phyloP scores from a whole-genome alignment of 2,888 invertebrate species.

The Thumatha senex region DNA sequence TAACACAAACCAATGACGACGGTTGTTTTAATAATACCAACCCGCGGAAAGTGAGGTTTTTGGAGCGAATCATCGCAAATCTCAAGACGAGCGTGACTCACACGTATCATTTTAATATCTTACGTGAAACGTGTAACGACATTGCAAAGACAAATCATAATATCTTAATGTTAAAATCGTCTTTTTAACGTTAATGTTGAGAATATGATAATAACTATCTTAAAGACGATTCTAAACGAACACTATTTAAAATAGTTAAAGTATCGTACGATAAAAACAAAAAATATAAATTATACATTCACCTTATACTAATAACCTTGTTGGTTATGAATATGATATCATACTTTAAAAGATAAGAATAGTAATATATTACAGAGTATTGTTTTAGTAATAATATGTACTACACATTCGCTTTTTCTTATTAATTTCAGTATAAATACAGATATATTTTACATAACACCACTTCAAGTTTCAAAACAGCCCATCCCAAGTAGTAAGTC shows the following conservation, averaged over 20 bases:
- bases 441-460: no score
- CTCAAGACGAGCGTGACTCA: not conserved
- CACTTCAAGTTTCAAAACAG: no score
- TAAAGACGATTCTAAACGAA: not conserved
- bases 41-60: conserved; percentile 21
- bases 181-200: not conserved
- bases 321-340: conserved; percentile 16
- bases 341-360: conserved; percentile 18
- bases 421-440: no score
- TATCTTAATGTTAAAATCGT: not conserved
- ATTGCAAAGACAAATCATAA: not conserved
- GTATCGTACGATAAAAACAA: conserved; percentile 7
- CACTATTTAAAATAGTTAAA: conserved; percentile 10
- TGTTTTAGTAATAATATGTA: not conserved
- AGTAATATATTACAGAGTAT: conserved; percentile 22
- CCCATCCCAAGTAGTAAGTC: no score
- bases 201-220: not conserved
- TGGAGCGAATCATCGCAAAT: conserved; percentile 23
- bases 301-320: conserved; percentile 20
- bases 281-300: conserved; percentile 10
- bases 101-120: conserved; percentile 16
- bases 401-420: no score
- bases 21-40: conserved; percentile 6
- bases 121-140: not conserved
- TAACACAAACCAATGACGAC: conserved; percentile 32